A percentile compares a stretch with the other conserved stretches of the same genome.
Conservation (phyloP, 1,140 invertebrate genomes). For the Coptotermes formosanus region DNA sequence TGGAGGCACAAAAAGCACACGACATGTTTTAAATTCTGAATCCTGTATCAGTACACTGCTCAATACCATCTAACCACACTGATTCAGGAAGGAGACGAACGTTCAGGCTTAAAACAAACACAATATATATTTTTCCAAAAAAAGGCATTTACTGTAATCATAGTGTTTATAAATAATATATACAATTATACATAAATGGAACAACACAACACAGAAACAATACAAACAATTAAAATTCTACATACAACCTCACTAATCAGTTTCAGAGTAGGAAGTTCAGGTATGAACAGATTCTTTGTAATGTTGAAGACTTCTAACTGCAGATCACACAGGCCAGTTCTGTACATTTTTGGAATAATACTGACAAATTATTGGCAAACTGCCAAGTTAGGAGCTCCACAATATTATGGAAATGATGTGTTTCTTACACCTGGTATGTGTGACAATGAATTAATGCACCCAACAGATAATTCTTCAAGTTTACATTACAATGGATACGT, state of each 20-base stretch:
- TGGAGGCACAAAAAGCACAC: too few relatives aligned
- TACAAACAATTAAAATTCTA: conserved; percentile 18
- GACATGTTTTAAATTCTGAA: too few relatives aligned
- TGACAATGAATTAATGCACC: background rate
- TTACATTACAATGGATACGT: background rate
- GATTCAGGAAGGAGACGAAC: too few relatives aligned
- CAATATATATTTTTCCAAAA: background rate
- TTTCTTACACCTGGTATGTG: background rate
- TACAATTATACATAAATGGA: background rate
- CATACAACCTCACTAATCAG: background rate
- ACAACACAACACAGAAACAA: conserved; percentile 1
- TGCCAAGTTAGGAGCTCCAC: background rate
- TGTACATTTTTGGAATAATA: conserved; percentile 23
- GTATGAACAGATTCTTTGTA: background rate
- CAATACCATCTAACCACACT: too few relatives aligned
- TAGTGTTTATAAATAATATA: background rate
- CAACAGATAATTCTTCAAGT: background rate
- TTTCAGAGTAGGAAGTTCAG: conserved; percentile 22
- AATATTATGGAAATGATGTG: background rate
- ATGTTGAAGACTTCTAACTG: background rate
- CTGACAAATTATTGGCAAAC: conserved; percentile 12
- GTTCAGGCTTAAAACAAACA: background rate
- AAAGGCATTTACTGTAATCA: background rate
- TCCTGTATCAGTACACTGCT: too few relatives aligned
- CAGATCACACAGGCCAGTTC: background rate